Base-by-base conservation (phyloP, 2,113 vertebrate genomes). In the Tachuris rubrigastra region DNA sequence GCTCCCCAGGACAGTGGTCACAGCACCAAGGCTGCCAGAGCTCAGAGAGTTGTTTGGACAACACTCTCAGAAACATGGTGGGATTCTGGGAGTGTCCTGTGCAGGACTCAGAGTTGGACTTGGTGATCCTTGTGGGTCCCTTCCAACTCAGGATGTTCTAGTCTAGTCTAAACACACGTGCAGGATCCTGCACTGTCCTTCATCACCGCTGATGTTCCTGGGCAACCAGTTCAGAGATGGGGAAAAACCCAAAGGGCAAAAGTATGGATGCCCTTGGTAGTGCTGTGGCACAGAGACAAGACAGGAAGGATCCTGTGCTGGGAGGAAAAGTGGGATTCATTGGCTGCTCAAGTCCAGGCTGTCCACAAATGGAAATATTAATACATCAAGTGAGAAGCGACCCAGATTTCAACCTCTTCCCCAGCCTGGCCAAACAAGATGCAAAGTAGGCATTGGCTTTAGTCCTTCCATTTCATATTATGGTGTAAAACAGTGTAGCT, bases 1-100 rank as follows among this genome's bases (percentile, higher is more conserved):
- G 46, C 21, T 83, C 47, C 16, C 39, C 21, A 10, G 69, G 53
- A 15, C 31, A 75, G 67, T n/a, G 46, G 15, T 1, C 0, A 46
- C 27, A 4, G 6, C 5, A 19, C 39, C 21, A 12, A 62, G 3
- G 24, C 62, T 62, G n/a, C 0, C 24, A 41, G 47, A 75, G 46
- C 4, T 53, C 19, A 20, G 12, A 33, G 6, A 68, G 21, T 0
- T 1, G 6, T 19, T 55, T 76, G 71, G 21, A 41, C 16, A 82
- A 5, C 0, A 0, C 20, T 52, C 33, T 46, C 30, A 35, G 14
- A 27, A 18, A 10, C 10, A 30, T 10, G n/a, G 4, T 47, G 41
- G 63, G 41, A 23, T 27, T 47, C 7, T 15, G 27, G 47, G 21
- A 10, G 10, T 47, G 14, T 46, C 74, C 74, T 76, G n/a, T 30